Percentiles rank a stretch among this genome's conserved stretches.
Conservation (phyloP, 2,797 vertebrate species). For the Enteromius anoplus region DNA sequence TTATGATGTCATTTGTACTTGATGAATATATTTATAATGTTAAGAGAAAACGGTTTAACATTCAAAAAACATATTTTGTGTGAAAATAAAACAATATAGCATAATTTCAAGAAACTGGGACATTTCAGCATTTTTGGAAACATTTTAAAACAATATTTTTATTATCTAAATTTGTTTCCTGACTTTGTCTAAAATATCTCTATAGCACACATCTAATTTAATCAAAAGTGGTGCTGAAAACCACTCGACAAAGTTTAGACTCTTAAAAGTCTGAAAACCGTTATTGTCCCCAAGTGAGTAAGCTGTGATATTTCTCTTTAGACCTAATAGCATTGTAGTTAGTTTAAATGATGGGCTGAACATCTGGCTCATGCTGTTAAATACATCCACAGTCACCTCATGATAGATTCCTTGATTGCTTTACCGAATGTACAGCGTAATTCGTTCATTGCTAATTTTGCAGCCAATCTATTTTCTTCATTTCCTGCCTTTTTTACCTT, state of each 20-base stretch:
- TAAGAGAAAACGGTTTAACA: neutral
- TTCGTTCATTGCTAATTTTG: slow-evolving; percentile 43
- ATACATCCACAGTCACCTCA: slow-evolving; percentile 14
- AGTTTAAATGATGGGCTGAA: slow-evolving; percentile 62
- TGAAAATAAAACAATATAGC: neutral
- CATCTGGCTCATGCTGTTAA: slow-evolving; percentile 47
- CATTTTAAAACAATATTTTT: neutral
- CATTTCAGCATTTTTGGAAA: neutral
- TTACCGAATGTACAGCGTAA: slow-evolving; percentile 27
- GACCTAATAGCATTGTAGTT: slow-evolving; percentile 18
- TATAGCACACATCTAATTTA: neutral
- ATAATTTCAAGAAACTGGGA: neutral
- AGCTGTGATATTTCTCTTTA: slow-evolving; percentile 8
- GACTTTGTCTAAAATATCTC: neutral
- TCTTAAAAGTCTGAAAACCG: neutral
- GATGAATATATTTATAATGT: neutral
- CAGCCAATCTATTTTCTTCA: slow-evolving; percentile 50
- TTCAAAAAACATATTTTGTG: neutral
- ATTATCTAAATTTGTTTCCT: neutral
- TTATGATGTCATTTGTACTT: neutral
- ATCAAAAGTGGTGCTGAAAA: neutral
- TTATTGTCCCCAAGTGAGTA: neutral
- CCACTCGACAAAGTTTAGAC: neutral
- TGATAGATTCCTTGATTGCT: slow-evolving; percentile 21
- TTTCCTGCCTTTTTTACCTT: slow-evolving; percentile 36